Conservation (phyloP, 2,888 invertebrate genomes). For the Microchrysa polita region DNA sequence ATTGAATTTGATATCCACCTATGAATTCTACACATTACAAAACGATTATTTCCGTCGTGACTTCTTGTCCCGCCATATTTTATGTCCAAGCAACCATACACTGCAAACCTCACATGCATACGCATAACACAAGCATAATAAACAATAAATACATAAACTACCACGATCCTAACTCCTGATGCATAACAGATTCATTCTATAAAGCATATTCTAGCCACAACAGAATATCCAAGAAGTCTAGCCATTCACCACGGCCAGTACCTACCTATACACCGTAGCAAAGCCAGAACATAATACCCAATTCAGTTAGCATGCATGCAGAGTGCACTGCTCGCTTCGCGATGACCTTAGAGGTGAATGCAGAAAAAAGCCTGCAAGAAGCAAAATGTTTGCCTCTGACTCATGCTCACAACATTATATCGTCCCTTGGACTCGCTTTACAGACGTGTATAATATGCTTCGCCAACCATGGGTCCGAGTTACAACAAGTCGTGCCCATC, state of each 20-base stretch:
- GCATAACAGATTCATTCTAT: slow-evolving; percentile 11
- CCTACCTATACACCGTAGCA: too few relatives aligned
- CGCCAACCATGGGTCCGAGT: background rate
- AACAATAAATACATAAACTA: slow-evolving; percentile 19
- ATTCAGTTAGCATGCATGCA: slow-evolving; percentile 8
- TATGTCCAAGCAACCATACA: too few relatives aligned
- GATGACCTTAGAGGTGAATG: slow-evolving; percentile 38
- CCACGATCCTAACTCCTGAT: slow-evolving; percentile 18
- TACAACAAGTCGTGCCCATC: background rate
- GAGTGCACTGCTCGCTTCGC: slow-evolving; percentile 32
- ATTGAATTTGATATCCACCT: too few relatives aligned
- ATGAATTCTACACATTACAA: too few relatives aligned
- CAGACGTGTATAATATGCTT: too few relatives aligned
- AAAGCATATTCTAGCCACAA: slow-evolving; percentile 23
- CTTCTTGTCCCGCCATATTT: too few relatives aligned
- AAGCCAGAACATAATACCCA: background rate
- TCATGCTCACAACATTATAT: slow-evolving; percentile 31
- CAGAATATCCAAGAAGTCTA: slow-evolving; percentile 11
- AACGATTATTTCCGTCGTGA: too few relatives aligned
- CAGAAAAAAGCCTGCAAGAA: slow-evolving; percentile 4
- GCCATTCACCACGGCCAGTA: background rate
- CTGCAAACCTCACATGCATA: too few relatives aligned
- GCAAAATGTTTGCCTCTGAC: slow-evolving; percentile 3
- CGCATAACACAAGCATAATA: background rate
- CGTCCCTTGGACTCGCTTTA: slow-evolving; percentile 1